Evolutionary conservation across 2,888 invertebrate genomes (phyloP), one percentile per base, ranked within the genome.

Genomic region (Drosophila cyrtoloma): DNA sequence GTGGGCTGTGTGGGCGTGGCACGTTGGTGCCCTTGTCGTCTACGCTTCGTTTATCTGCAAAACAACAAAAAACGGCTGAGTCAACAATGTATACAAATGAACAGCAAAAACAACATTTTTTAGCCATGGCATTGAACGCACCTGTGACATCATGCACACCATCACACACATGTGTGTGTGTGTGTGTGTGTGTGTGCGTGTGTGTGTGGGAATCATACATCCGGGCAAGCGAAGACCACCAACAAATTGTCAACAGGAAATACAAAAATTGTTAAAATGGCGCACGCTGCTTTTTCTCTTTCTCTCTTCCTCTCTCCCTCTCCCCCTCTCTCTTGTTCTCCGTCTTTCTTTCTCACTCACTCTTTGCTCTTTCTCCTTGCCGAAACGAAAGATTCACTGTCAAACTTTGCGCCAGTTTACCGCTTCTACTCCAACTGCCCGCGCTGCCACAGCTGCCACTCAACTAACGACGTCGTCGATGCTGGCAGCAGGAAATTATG

Each of bases 401-500:
- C 72, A 77, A 77, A 63, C 78, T 77, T 77, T 56, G 61, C 57
- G 57, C 67, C 68, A 47, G 52, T 52, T 62, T 14, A 14, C 47
- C 22, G 7, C 47, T 26, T 16, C 16, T 0, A 3, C 26, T 28
- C 35, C 55, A 35, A 28, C 42, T 39, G 32, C 28, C 10, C 12
- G n/a, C 16, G 37, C 42, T n/a, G 26, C 22, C 57, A 47, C 47
- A 47, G 55, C 67, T 75, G 75, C 67, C 78, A 71, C 42, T 78
- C 71, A 78, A 79, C 80, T 59, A 65, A 65, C 67, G 63, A 64
- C 66, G 72, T 79, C 69, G 81, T 73, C 73, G 77, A 66, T 73
- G 72, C 81, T 91, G 89, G 90, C 92, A 90, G 92, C 93, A 92
- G 92, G 92, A 93, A 92, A 93, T 93, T 92, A 93, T 93, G 92